phyloP scores from a whole-genome alignment of 2,797 vertebrate genomes.

The Hoplostethus mediterraneus region DNA sequence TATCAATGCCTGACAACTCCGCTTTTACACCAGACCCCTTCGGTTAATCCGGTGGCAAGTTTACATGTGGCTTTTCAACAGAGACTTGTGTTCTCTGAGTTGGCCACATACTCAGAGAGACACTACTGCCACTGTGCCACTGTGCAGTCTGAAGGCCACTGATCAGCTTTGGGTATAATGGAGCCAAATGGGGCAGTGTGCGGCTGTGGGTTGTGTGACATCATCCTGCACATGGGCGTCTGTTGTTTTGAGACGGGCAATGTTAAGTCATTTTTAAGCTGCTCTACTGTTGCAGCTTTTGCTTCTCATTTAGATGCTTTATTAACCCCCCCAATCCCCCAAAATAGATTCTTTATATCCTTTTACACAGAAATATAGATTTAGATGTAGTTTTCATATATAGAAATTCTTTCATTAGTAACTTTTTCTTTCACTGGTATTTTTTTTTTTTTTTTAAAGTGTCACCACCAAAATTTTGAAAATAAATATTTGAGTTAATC shows the following conservation, averaged over 20 bases:
- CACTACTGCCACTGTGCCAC: conserved; percentile 31
- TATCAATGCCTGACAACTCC: conserved; percentile 54
- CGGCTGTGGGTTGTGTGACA: conserved; percentile 34
- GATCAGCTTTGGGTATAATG: conserved; percentile 17
- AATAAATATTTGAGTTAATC: no score
- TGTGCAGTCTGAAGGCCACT: conserved; percentile 30
- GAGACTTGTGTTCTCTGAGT: conserved; percentile 34
- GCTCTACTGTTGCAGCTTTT: conserved; percentile 10
- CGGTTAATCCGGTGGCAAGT: conserved; percentile 61
- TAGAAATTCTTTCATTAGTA: not conserved
- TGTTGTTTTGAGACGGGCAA: conserved; percentile 14
- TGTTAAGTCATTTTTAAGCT: conserved; percentile 1
- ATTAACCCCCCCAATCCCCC: not conserved
- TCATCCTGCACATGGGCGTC: conserved; percentile 11
- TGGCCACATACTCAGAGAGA: conserved; percentile 16
- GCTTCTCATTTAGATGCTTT: not conserved
- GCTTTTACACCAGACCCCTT: conserved; percentile 42
- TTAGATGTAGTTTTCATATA: not conserved
- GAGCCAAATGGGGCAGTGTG: conserved; percentile 22
- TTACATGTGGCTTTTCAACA: conserved; percentile 47
- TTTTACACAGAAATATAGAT: not conserved
- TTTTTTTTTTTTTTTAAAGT: no score
- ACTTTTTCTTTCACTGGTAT: no score
- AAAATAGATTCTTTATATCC: not conserved
- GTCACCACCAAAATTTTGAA: no score